Evolutionary conservation across 2,113 vertebrate species (phyloP).

Genomic region (Chrysochloris asiatica): DNA sequence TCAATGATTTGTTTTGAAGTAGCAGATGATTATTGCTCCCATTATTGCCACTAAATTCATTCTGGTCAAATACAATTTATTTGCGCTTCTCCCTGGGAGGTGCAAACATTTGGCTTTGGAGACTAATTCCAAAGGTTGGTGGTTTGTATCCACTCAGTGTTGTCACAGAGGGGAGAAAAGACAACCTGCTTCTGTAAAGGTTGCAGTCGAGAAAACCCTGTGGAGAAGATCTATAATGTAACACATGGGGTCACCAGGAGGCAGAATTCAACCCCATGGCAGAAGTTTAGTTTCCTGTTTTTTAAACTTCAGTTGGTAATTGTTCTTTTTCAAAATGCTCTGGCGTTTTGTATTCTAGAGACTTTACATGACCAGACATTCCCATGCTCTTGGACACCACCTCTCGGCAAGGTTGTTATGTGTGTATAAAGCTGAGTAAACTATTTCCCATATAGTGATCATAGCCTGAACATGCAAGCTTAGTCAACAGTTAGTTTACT

Average conservation of each 20-base stretch:
- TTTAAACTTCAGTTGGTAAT: neutral
- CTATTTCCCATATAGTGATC: neutral
- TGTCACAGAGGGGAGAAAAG: neutral
- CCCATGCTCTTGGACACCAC: neutral
- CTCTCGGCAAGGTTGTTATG: neutral
- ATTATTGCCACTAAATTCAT: neutral
- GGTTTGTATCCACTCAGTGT: neutral
- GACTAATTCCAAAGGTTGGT: neutral
- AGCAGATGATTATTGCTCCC: neutral
- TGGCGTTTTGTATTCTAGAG: neutral
- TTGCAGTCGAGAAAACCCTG: neutral
- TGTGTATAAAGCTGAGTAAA: neutral
- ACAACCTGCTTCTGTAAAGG: neutral
- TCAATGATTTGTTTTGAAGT: neutral
- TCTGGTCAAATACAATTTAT: neutral
- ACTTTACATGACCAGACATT: neutral
- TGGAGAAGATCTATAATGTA: neutral
- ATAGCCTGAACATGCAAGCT: neutral
- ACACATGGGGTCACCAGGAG: neutral
- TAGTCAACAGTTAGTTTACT: neutral
- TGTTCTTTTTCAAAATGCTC: neutral
- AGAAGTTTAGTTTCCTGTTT: neutral
- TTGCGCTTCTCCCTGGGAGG: neutral
- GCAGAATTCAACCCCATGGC: neutral
- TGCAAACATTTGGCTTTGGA: neutral